Percentiles rank a stretch among this genome's conserved stretches.
These are phyloP conservation scores for Avahi laniger DNA, from an alignment of 2,797 vertebrate species.

Conservation along the genomic window DNA sequence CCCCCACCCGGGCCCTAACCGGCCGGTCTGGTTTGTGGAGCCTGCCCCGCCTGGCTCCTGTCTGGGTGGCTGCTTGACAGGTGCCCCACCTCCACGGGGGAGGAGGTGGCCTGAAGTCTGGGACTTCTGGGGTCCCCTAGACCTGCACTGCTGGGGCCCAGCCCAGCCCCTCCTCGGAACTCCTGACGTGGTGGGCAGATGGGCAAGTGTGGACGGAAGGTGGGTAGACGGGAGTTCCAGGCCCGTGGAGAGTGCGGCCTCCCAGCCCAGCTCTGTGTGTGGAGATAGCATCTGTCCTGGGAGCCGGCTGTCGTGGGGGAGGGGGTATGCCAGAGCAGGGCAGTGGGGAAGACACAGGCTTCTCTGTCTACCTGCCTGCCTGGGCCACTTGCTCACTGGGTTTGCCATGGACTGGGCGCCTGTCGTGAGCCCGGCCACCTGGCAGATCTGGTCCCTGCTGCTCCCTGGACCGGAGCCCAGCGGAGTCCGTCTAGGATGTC, in stretches of 20 bases:
- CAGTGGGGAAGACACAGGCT: background rate
- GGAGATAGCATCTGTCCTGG: background rate
- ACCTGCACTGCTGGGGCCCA: background rate
- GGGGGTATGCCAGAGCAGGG: background rate
- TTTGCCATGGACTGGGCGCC: background rate
- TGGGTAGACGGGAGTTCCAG: too few relatives aligned
- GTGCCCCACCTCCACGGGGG: constrained; percentile 12
- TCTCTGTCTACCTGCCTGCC: background rate
- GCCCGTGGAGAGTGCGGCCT: background rate
- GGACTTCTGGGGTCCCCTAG: background rate
- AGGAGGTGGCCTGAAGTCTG: background rate
- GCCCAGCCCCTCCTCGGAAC: background rate
- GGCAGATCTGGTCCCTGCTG: background rate
- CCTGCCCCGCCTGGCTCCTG: constrained; percentile 8
- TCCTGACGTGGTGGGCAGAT: background rate
- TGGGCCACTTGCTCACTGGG: background rate
- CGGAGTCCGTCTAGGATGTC: background rate
- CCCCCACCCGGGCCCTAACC: constrained; percentile 54
- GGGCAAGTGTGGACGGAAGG: background rate
- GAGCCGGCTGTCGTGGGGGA: background rate
- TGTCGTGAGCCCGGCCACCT: background rate
- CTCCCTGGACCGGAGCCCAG: background rate
- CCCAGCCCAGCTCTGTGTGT: background rate
- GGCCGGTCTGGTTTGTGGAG: constrained; percentile 58
- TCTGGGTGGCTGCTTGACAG: background rate